A percentile compares a stretch with the other conserved stretches of the same genome.
These are phyloP conservation scores for Ypsolopha scabrella DNA, from an alignment of 2,888 invertebrate genomes.

Conservation along the genomic window DNA sequence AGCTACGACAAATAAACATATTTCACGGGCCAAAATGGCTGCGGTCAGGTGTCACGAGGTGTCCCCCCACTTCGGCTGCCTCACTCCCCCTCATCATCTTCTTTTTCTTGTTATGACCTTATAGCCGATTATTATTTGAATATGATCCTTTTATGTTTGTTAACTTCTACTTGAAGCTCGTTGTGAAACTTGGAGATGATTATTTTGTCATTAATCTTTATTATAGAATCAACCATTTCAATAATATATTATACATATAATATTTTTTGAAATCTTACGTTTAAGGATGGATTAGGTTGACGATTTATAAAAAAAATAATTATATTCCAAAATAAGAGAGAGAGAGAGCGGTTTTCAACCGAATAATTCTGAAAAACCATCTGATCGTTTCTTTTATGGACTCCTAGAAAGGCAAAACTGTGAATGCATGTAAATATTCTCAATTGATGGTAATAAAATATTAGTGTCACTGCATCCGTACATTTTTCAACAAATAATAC, in stretches of 20 bases:
- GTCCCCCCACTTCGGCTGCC: constrained; percentile 29
- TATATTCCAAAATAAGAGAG: no score
- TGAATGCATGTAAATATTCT: no score
- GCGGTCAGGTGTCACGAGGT: constrained; percentile 65
- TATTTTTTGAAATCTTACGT: no score
- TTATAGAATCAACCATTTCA: no score
- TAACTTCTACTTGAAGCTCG: constrained; percentile 13
- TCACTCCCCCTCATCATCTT: constrained; percentile 14
- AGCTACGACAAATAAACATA: constrained; percentile 69
- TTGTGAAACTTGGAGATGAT: neutral
- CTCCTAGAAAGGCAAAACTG: no score
- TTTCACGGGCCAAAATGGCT: constrained; percentile 69
- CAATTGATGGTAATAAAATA: neutral
- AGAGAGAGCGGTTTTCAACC: no score
- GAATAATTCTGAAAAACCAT: no score
- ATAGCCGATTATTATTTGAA: constrained; percentile 62
- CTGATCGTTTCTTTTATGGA: no score
- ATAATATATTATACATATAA: no score
- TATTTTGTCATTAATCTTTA: neutral
- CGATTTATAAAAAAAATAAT: neutral
- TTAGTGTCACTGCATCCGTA: constrained; percentile 18
- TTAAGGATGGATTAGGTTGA: neutral
- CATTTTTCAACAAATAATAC: constrained; percentile 34
- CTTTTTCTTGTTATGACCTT: constrained; percentile 46
- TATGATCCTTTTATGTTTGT: constrained; percentile 40